Evolutionary conservation across 1,140 invertebrate genomes (phyloP), one percentile per base, ranked within the genome.

Genomic region (Bradysia coprophila): DNA sequence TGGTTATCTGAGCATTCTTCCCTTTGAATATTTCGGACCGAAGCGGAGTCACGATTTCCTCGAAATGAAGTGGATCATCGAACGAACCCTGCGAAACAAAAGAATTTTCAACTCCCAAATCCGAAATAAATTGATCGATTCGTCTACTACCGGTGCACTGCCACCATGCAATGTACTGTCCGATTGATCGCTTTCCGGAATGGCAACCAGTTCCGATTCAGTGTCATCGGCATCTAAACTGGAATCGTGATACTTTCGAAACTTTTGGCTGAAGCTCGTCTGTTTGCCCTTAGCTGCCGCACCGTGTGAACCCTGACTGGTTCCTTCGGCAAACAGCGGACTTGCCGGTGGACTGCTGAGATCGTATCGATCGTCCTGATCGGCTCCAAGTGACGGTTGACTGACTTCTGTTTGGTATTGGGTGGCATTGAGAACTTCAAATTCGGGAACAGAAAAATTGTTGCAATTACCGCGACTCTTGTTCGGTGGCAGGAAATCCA

Each of bases 141-240:
- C n/a, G n/a, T n/a, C n/a, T n/a, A 51, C 42, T 49, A 72, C 70
- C 42, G 73, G 72, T 9, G 70, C 75, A 49, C 73, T 75, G 48
- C 77, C 81, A 41, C 75, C 76, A 52, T 82, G 77, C 36, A 81
- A 64, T 23, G 80, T 81, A 55, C 78, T 83, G 51, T 85, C 81
- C 21, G 83, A 86, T 57, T 81, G 79, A 53, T 85, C 81, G 60
- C 81, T 70, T 65, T 89, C 86, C 23, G 83, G 83, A 56, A 89
- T 88, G 43, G 79, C 83, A 45, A 86, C 82, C 49, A 89, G 63
- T 59, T 88, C 84, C 20, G 81, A 83, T 63, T 89, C 85, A 6
- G 79, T 79, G 50, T 85, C 84, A 59, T 89, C 82, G 42, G 73
- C 76, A 59, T 87, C 83, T 46, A 78, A 63, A 45, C 79, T 82